A percentile compares a stretch with the other conserved stretches of the same genome.
phyloP scores from a whole-genome alignment of 2,888 invertebrate genomes.

The Caenorhabditis sp. region DNA sequence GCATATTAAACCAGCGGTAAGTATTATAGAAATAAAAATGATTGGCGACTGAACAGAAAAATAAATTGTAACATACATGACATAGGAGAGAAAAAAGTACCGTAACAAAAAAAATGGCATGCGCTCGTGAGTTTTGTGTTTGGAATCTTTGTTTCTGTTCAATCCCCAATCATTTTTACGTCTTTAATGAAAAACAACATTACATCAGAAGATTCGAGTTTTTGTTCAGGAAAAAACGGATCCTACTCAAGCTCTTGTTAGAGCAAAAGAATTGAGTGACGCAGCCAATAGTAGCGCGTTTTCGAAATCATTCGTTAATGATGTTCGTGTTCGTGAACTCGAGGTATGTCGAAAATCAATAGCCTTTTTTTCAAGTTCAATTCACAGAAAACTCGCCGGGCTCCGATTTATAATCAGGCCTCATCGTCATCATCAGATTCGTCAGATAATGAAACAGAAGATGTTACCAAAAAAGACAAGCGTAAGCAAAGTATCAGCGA shows the following conservation, averaged over 20 bases:
- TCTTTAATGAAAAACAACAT: no score
- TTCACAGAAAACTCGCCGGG: slow-evolving; percentile 25
- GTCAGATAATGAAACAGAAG: slow-evolving; percentile 5
- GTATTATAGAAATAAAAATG: neutral
- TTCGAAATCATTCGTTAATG: neutral
- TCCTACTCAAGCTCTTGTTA: neutral
- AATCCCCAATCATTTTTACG: no score
- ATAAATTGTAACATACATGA: no score
- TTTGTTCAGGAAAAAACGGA: neutral
- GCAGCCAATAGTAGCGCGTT: neutral
- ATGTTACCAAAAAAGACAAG: neutral
- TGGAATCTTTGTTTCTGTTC: no score
- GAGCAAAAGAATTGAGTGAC: neutral
- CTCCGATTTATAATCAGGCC: slow-evolving; percentile 8
- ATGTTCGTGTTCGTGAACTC: slow-evolving; percentile 7
- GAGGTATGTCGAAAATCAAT: neutral
- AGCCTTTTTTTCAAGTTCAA: neutral
- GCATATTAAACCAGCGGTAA: neutral
- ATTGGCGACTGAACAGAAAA: no score
- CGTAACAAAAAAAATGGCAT: no score
- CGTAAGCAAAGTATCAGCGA: neutral
- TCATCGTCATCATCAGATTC: slow-evolving; percentile 14
- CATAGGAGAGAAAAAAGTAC: no score
- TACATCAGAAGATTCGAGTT: no score
- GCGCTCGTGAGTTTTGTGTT: no score